Percentiles rank a stretch among this genome's conserved stretches.
phyloP scores from a whole-genome alignment of 2,797 vertebrate genomes.

The Iguana delicatissima region DNA sequence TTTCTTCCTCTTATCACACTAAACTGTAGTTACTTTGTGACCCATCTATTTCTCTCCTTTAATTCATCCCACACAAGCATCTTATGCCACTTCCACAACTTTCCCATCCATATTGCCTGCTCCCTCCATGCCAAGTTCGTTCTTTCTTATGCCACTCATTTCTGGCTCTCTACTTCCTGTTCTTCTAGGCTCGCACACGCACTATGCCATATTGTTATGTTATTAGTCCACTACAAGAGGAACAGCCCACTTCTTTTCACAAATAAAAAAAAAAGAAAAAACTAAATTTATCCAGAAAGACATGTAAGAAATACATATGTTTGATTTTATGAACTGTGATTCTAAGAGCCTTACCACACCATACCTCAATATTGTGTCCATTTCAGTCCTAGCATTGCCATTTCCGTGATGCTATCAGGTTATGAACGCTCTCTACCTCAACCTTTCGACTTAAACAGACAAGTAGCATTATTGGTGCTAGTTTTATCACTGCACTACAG shows the following conservation, averaged over 20 bases:
- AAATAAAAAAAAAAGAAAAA: not conserved
- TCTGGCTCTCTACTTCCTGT: not conserved
- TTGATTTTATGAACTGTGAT: not conserved
- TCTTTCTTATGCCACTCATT: not conserved
- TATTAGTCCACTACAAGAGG: not conserved
- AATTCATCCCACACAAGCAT: not conserved
- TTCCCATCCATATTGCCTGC: not conserved
- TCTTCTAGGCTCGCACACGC: too few species aligned
- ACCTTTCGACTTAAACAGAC: too few species aligned
- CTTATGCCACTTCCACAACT: not conserved
- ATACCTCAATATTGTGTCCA: too few species aligned
- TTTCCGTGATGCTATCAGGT: too few species aligned
- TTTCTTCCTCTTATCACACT: not conserved
- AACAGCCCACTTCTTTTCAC: not conserved
- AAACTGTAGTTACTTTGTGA: not conserved
- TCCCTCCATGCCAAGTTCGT: not conserved
- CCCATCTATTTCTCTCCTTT: too few species aligned
- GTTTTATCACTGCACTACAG: too few species aligned
- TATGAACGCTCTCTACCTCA: too few species aligned
- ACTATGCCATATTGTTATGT: not conserved
- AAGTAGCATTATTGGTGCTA: too few species aligned
- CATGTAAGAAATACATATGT: not conserved
- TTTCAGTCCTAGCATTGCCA: too few species aligned
- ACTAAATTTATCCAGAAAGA: not conserved
- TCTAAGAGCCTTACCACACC: not conserved